Percentiles rank a stretch among this genome's conserved stretches.
Conservation (phyloP, 2,113 vertebrate genomes). For the Thalassoma bifasciatum region DNA sequence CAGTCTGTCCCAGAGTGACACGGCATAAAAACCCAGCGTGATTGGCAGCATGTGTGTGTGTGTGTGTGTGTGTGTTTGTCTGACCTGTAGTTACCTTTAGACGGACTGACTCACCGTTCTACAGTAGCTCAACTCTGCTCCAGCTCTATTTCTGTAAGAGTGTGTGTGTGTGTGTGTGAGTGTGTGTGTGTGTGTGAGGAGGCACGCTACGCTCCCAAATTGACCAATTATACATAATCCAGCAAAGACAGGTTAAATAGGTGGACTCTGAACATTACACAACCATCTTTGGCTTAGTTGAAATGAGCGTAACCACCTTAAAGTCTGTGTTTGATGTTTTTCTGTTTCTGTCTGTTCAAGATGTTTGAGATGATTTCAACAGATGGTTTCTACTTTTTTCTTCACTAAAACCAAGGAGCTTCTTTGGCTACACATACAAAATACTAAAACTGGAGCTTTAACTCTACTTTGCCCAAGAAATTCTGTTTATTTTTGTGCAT, state of each 20-base stretch:
- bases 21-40: conserved; percentile 55
- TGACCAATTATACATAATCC: conserved; percentile 71
- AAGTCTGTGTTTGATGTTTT: not conserved
- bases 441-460: too few relatives aligned
- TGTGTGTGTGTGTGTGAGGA: conserved; percentile 40
- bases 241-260: conserved; percentile 54
- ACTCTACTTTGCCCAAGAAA: too few relatives aligned
- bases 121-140: conserved; percentile 62
- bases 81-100: conserved; percentile 74
- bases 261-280: conserved; percentile 44
- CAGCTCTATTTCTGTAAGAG: conserved; percentile 21
- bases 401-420: too few relatives aligned
- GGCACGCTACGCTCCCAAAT: conserved; percentile 47
- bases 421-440: too few relatives aligned
- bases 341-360: not conserved
- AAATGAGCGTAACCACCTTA: not conserved
- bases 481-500: too few relatives aligned
- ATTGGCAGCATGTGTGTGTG: conserved; percentile 48
- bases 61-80: conserved; percentile 40
- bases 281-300: conserved; percentile 27
- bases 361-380: not conserved
- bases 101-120: conserved; percentile 35
- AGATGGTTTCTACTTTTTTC: too few relatives aligned
- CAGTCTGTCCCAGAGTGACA: conserved; percentile 58
- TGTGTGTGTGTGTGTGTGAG: conserved; percentile 36